Evolutionary conservation across 2,797 vertebrate species (phyloP).

Genomic region (Crocidura indochinensis): DNA sequence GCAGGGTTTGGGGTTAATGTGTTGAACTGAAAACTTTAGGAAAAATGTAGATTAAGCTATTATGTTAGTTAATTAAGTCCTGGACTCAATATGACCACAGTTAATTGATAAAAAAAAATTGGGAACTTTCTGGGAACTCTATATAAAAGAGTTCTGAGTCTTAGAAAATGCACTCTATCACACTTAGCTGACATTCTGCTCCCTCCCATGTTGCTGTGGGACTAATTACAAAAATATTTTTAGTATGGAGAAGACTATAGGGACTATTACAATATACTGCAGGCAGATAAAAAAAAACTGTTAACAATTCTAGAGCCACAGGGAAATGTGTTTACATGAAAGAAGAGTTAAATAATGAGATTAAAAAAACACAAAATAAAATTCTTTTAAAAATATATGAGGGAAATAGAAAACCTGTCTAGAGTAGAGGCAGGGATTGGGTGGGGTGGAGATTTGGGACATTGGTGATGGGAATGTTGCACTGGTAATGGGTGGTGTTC

Average conservation of each 20-base stretch:
- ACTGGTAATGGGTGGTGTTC: no score
- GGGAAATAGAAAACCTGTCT: no score
- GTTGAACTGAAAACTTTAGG: not conserved
- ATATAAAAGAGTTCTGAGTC: not conserved
- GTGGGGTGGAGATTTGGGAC: no score
- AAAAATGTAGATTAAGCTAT: not conserved
- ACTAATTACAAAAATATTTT: not conserved
- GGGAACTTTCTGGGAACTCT: not conserved
- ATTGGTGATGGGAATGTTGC: no score
- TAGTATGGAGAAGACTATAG: not conserved
- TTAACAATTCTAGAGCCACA: accelerated
- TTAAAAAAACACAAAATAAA: not conserved
- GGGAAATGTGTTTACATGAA: not conserved
- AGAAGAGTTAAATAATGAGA: conserved; percentile 30
- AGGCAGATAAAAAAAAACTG: not conserved
- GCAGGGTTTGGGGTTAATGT: not conserved
- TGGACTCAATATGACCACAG: not conserved
- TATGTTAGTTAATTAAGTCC: not conserved
- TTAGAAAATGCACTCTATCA: not conserved
- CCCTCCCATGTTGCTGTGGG: not conserved
- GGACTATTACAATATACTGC: not conserved
- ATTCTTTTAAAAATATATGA: no score
- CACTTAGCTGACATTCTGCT: not conserved
- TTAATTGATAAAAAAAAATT: conserved; percentile 5
- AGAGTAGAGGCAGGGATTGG: no score